These are phyloP conservation scores for Orestias chungarensis DNA, from an alignment of 2,797 vertebrate species.

Conservation along the genomic window DNA sequence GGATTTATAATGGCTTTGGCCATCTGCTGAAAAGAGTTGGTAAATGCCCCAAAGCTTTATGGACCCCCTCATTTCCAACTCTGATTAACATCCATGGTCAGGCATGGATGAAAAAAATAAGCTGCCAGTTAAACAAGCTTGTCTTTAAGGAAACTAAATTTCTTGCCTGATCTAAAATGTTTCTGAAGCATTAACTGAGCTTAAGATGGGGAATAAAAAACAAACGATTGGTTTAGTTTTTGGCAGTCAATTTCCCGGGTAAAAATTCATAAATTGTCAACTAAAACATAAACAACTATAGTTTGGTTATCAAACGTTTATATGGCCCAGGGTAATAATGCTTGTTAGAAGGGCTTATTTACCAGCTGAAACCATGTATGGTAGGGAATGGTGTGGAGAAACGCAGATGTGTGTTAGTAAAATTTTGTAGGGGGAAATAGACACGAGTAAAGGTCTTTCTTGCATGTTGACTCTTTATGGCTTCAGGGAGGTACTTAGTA, in stretches of 20 bases:
- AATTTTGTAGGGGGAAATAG: too few species aligned
- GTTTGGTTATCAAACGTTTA: too few species aligned
- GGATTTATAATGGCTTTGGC: conserved; percentile 67
- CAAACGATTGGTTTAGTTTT: not conserved
- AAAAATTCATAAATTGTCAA: not conserved
- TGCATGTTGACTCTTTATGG: not conserved
- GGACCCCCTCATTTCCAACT: conserved; percentile 52
- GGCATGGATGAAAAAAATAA: conserved; percentile 58
- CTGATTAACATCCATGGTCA: conserved; percentile 73
- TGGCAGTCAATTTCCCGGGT: not conserved
- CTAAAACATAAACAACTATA: not conserved
- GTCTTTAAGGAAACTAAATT: conserved; percentile 58
- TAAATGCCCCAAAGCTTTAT: conserved; percentile 64
- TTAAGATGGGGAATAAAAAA: not conserved
- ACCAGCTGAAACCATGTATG: not conserved
- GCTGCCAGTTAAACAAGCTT: conserved; percentile 70
- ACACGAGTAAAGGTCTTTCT: too few species aligned
- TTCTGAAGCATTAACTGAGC: not conserved
- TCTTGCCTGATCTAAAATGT: conserved; percentile 50
- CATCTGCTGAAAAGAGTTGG: conserved; percentile 76
- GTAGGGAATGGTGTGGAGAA: not conserved
- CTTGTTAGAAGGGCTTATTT: not conserved
- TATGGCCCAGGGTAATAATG: not conserved
- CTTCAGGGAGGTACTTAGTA: not conserved
- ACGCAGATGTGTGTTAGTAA: not conserved